A percentile compares a stretch with the other conserved stretches of the same genome.
Evolutionary conservation across 1,140 invertebrate species (phyloP).

Genomic region (Pachyrhynchus sulphureomaculatus): DNA sequence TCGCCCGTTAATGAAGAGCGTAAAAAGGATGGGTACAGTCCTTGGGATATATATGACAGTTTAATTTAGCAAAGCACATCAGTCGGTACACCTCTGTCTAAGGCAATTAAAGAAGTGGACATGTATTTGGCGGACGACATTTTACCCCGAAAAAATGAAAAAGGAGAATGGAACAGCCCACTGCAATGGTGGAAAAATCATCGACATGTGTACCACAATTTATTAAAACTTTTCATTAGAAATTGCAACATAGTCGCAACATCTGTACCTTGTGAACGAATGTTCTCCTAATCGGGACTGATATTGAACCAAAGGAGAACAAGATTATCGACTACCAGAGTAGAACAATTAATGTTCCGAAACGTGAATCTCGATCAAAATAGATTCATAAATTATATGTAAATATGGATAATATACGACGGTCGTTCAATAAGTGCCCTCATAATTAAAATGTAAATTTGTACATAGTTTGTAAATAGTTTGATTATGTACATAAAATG

Average conservation of each 20-base stretch:
- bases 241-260: conserved; percentile 37
- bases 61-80: neutral
- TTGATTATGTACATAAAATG: no score
- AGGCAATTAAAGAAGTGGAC: neutral
- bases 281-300: conserved; percentile 40
- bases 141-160: neutral
- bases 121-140: conserved; percentile 3
- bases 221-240: conserved; percentile 28
- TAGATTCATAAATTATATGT: no score
- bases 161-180: no score
- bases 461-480: no score
- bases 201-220: conserved; percentile 2
- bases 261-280: conserved; percentile 42
- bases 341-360: no score
- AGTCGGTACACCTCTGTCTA: neutral
- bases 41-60: no score
- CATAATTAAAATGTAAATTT: no score
- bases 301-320: conserved; percentile 32
- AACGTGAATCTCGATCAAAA: no score
- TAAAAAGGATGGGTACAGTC: neutral
- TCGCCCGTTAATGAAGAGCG: neutral
- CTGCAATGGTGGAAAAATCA: conserved; percentile 19
- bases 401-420: no score
- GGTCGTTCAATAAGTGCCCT: no score
- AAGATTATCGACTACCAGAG: no score